These are phyloP conservation scores for Phycodurus eques DNA, from an alignment of 2,113 vertebrate genomes.

Conservation along the genomic window DNA sequence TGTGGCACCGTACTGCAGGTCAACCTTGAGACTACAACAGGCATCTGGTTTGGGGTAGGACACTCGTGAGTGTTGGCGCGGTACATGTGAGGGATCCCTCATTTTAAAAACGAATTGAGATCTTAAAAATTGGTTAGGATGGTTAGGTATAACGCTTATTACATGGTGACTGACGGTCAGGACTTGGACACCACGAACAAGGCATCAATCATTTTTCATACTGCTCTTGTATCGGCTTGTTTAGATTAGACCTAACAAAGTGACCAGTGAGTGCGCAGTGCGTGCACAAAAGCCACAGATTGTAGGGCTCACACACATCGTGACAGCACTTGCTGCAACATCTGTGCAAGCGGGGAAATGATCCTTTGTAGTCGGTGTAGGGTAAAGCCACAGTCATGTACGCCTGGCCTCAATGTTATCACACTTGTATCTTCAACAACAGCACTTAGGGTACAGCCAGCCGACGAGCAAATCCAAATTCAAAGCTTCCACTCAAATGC, in stretches of 20 bases:
- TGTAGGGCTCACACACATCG: neutral
- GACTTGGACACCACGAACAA: neutral
- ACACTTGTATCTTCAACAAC: constrained; percentile 40
- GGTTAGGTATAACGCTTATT: too few relatives aligned
- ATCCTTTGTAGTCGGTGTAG: constrained; percentile 21
- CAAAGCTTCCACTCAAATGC: constrained; percentile 39
- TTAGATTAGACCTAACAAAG: neutral
- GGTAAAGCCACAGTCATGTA: constrained; percentile 25
- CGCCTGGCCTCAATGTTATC: constrained; percentile 24
- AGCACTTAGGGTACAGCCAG: constrained; percentile 26
- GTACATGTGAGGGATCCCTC: too few relatives aligned
- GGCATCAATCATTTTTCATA: neutral
- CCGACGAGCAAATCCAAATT: constrained; percentile 35
- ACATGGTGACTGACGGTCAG: neutral
- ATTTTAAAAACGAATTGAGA: too few relatives aligned
- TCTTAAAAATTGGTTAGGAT: too few relatives aligned
- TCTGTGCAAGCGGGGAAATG: constrained; percentile 19
- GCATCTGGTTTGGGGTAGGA: neutral
- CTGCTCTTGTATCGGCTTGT: neutral
- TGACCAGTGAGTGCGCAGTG: neutral
- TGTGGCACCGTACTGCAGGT: too few relatives aligned
- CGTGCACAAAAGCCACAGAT: neutral
- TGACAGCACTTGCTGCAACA: constrained; percentile 23
- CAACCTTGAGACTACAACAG: neutral
- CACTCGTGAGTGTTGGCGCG: neutral